These are phyloP conservation scores for Alligator sinensis DNA, from an alignment of 2,113 vertebrate species.

Conservation along the genomic window DNA sequence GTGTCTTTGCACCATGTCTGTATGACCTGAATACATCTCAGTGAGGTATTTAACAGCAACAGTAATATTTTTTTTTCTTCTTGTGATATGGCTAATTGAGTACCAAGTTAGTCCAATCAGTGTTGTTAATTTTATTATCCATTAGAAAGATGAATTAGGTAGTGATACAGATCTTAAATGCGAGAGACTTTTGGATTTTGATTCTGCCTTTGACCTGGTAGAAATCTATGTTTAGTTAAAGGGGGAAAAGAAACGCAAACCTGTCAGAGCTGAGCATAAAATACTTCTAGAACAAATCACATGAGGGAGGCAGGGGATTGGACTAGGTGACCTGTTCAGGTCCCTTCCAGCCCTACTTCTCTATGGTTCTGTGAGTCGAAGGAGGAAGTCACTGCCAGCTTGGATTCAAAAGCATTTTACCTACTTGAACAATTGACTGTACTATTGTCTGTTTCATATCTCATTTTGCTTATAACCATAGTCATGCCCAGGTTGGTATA, in stretches of 20 bases:
- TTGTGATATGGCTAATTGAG: neutral
- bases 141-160: neutral
- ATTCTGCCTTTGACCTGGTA: neutral
- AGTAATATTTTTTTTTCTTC: fast-evolving
- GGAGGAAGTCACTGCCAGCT: neutral
- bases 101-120: neutral
- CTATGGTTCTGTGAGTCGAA: neutral
- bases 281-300: neutral
- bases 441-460: neutral
- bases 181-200: neutral
- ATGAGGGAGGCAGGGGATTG: neutral
- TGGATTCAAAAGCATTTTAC: neutral
- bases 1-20: neutral
- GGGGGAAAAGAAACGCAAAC: neutral
- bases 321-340: too few species aligned
- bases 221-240: neutral
- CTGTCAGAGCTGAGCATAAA: neutral
- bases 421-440: neutral
- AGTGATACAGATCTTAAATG: neutral
- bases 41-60: neutral
- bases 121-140: neutral
- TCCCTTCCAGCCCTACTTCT: too few species aligned
- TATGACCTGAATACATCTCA: neutral
- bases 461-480: neutral
- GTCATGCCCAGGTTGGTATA: neutral